A percentile compares a stretch with the other conserved stretches of the same genome.
phyloP scores from a whole-genome alignment of 2,113 vertebrate species.

The Herpetotheres cachinnans region DNA sequence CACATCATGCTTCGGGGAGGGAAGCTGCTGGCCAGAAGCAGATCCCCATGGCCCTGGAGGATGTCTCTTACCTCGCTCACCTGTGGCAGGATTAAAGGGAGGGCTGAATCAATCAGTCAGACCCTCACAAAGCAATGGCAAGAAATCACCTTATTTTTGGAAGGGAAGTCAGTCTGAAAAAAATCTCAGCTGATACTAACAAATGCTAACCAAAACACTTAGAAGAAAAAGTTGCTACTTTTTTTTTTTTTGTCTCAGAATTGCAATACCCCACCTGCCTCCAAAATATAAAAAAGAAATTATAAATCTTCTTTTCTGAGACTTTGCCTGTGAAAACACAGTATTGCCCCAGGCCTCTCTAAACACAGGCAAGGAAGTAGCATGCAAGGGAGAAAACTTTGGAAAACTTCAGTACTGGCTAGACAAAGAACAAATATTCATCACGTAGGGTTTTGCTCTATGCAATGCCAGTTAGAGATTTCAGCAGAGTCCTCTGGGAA shows the following conservation, averaged over 20 bases:
- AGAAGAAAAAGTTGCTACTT: not conserved
- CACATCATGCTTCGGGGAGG: rapidly evolving
- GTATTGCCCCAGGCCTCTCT: not conserved
- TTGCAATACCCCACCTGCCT: not conserved
- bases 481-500: not conserved
- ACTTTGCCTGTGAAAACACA: not conserved
- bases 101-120: not conserved
- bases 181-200: not conserved
- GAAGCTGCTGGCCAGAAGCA: not conserved
- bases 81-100: not conserved
- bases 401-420: not conserved
- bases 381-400: not conserved
- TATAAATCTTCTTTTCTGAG: not conserved
- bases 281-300: not conserved
- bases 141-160: not conserved
- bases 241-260: not conserved
- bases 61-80: not conserved
- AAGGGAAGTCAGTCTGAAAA: not conserved
- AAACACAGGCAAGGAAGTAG: not conserved
- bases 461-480: not conserved
- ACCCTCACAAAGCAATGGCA: not conserved
- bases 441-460: not conserved
- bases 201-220: not conserved
- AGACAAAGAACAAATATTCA: not conserved
- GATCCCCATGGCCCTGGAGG: not conserved